Evolutionary conservation across 2,113 vertebrate genomes (phyloP).

Genomic region (Bombycilla garrulus): DNA sequence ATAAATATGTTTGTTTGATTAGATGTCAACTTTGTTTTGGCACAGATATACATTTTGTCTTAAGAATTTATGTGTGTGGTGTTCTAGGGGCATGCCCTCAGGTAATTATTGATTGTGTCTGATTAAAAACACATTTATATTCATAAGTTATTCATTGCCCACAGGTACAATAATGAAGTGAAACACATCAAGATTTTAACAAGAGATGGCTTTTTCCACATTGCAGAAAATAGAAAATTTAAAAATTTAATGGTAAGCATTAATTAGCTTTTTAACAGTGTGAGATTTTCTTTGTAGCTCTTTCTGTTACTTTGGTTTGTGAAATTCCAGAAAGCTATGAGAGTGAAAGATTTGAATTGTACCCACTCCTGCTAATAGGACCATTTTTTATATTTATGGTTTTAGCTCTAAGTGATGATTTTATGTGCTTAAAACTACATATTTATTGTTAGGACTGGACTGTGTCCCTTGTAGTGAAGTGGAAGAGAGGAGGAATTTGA

Average conservation of each 20-base stretch:
- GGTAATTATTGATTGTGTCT: conserved; percentile 87
- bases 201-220: conserved; percentile 92
- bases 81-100: conserved; percentile 70
- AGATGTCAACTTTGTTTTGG: conserved; percentile 72
- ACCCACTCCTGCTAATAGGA: background rate
- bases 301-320: conserved; percentile 13
- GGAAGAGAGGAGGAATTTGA: background rate
- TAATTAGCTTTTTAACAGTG: conserved; percentile 53
- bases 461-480: background rate
- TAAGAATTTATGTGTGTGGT: conserved; percentile 77
- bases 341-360: background rate
- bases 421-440: background rate
- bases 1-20: conserved; percentile 80
- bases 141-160: conserved; percentile 90
- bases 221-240: conserved; percentile 98
- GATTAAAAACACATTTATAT: conserved; percentile 93
- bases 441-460: background rate
- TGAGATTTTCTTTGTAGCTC: background rate
- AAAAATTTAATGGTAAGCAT: conserved; percentile 94
- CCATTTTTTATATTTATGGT: background rate
- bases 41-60: conserved; percentile 77
- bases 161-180: conserved; percentile 98
- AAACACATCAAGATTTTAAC: conserved; percentile 99
- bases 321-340: conserved; percentile 14
- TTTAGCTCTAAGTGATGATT: background rate